Percentiles rank a stretch among this genome's conserved stretches.
Evolutionary conservation across 2,797 vertebrate genomes (phyloP).

Genomic region (Glyptemys insculpta): DNA sequence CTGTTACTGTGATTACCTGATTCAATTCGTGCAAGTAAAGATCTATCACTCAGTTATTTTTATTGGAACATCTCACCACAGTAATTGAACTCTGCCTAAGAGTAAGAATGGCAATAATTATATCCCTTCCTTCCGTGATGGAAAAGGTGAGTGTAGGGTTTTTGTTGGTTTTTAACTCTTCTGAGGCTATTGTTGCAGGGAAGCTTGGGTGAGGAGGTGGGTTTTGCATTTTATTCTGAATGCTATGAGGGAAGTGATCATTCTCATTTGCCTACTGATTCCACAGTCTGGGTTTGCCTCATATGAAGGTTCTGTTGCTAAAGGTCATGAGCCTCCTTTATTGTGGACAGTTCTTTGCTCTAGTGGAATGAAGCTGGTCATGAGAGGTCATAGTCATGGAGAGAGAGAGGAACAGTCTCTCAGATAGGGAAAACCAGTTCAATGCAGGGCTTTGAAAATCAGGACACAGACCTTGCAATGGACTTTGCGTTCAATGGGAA

Average conservation of each 20-base stretch:
- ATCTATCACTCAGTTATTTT: neutral
- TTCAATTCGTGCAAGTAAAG: neutral
- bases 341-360: neutral
- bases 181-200: neutral
- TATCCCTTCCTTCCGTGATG: neutral
- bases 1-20: neutral
- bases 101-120: neutral
- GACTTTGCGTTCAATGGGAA: neutral
- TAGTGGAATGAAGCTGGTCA: neutral
- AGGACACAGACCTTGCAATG: neutral
- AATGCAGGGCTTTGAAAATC: neutral
- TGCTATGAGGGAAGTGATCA: accelerated
- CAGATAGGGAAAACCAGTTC: neutral
- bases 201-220: neutral
- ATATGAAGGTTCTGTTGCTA: neutral
- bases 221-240: neutral
- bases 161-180: neutral
- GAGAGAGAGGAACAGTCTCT: neutral
- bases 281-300: neutral
- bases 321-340: neutral
- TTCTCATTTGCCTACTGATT: neutral
- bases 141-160: neutral
- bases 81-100: neutral
- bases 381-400: neutral
- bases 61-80: neutral